A percentile compares a stretch with the other conserved stretches of the same genome.
phyloP scores from a whole-genome alignment of 2,113 vertebrate genomes.

The Hystrix cristata region DNA sequence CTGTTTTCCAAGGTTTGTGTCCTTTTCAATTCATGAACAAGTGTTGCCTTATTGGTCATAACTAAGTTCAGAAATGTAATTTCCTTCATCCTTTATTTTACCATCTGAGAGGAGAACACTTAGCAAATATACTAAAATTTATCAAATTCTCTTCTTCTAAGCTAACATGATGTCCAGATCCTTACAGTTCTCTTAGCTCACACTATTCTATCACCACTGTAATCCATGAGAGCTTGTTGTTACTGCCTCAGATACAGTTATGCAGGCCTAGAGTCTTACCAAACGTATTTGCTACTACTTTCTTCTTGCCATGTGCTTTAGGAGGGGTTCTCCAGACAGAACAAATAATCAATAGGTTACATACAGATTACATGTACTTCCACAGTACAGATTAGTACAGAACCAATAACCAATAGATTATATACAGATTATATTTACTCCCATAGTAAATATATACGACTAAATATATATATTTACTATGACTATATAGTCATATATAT shows the following conservation, averaged over 20 bases:
- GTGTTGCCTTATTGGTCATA: slow-evolving; percentile 18
- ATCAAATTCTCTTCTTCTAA: slow-evolving; percentile 27
- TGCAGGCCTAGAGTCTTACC: background rate
- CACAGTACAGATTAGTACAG: too few relatives aligned
- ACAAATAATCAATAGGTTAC: background rate
- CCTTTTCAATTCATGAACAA: slow-evolving; percentile 12
- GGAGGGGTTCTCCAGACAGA: background rate
- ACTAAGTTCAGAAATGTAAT: slow-evolving; percentile 39
- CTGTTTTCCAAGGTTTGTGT: slow-evolving; percentile 44
- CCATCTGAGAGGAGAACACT: background rate
- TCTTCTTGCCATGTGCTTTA: background rate
- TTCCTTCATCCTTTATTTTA: slow-evolving; percentile 40
- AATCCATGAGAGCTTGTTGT: background rate
- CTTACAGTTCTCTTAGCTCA: background rate
- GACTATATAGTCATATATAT: too few relatives aligned
- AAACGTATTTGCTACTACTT: background rate
- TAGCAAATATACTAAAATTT: slow-evolving; percentile 35
- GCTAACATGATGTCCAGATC: background rate
- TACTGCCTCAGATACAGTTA: background rate
- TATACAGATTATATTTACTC: too few relatives aligned
- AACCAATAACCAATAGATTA: too few relatives aligned
- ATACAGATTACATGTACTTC: too few relatives aligned
- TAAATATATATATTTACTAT: too few relatives aligned
- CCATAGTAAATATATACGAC: too few relatives aligned
- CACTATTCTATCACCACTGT: background rate